Conservation (phyloP, 2,113 vertebrate species). For the Siniperca chuatsi region DNA sequence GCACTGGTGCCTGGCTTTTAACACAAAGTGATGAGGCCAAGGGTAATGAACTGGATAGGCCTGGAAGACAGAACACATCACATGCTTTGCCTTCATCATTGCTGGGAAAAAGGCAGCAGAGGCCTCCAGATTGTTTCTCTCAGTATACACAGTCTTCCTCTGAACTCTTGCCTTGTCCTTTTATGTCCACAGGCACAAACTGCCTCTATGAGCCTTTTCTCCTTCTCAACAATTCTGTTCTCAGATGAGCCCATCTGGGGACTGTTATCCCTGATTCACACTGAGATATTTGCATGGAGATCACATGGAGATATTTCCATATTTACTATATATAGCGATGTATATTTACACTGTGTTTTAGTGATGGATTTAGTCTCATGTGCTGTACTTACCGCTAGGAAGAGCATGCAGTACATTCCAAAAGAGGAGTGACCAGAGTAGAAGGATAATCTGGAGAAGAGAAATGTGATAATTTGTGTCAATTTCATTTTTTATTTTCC, state of each 20-base stretch:
- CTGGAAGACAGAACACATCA: constrained; percentile 45
- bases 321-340: constrained; percentile 1
- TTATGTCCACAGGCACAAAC: constrained; percentile 44
- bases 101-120: constrained; percentile 46
- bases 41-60: constrained; percentile 53
- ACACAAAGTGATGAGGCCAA: constrained; percentile 50
- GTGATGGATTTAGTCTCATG: not conserved
- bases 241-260: constrained; percentile 28
- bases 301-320: constrained; percentile 1
- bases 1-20: constrained; percentile 32
- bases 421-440: constrained; percentile 98
- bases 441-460: constrained; percentile 90
- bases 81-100: constrained; percentile 26
- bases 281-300: constrained; percentile 16
- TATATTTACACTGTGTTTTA: not conserved
- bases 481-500: not conserved
- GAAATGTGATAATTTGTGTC: fast-evolving
- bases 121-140: constrained; percentile 46
- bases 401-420: constrained; percentile 98
- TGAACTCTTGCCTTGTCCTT: constrained; percentile 55
- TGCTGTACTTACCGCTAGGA: constrained; percentile 90
- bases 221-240: constrained; percentile 20
- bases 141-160: constrained; percentile 37
- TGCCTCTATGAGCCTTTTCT: constrained; percentile 22
- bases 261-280: constrained; percentile 8